Evolutionary conservation across 2,888 invertebrate species (phyloP).

Genomic region (Notocelia uddmanniana): DNA sequence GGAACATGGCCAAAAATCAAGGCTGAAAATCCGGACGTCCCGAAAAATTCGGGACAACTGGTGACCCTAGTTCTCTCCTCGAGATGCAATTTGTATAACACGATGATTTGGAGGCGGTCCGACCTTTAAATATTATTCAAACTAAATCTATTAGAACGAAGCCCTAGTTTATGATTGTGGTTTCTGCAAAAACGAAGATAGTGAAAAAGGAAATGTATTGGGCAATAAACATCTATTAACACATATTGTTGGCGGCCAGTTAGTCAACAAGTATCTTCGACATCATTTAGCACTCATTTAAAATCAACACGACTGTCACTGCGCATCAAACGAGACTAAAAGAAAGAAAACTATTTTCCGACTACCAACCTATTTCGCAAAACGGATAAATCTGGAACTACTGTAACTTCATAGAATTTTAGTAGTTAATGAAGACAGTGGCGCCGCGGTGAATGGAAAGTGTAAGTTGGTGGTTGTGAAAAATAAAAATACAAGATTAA

Average conservation of each 20-base stretch:
- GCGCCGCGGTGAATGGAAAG: constrained; percentile 28
- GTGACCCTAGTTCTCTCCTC: too few relatives aligned
- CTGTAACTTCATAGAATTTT: constrained; percentile 11
- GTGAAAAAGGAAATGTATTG: not conserved
- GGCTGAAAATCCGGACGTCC: too few relatives aligned
- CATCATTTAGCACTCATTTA: constrained; percentile 44
- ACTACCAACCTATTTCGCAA: not conserved
- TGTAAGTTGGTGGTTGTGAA: constrained; percentile 52
- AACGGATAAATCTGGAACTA: constrained; percentile 20
- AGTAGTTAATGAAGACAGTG: not conserved
- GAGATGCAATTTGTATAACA: too few relatives aligned
- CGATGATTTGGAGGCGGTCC: too few relatives aligned
- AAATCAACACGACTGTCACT: constrained; percentile 39
- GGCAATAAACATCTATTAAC: not conserved
- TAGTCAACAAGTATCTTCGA: constrained; percentile 19
- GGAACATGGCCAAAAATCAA: too few relatives aligned
- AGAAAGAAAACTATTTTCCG: constrained; percentile 18
- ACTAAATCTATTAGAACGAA: too few relatives aligned
- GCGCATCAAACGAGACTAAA: constrained; percentile 24
- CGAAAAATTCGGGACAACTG: too few relatives aligned
- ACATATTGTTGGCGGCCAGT: not conserved
- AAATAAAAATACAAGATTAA: constrained; percentile 58
- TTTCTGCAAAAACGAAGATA: too few relatives aligned
- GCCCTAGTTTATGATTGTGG: too few relatives aligned
- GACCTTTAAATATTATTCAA: too few relatives aligned